Conservation (phyloP, 2,113 vertebrate genomes). For the Pelecanoides urinatrix region DNA sequence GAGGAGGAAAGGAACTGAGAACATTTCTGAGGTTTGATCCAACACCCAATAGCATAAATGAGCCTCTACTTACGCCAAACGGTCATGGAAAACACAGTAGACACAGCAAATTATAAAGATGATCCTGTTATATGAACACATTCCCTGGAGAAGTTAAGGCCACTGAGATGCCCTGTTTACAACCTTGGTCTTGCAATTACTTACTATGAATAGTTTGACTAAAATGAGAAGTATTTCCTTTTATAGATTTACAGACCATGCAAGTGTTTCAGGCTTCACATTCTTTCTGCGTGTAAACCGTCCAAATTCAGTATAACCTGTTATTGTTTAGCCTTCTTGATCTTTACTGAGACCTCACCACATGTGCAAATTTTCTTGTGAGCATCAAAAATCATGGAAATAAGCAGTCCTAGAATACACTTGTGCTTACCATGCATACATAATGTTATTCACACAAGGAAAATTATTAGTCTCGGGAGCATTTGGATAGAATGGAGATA, state of each 20-base stretch:
- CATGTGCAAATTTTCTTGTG: not conserved
- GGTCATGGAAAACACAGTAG: not conserved
- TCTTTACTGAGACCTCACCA: not conserved
- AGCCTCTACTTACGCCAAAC: not conserved
- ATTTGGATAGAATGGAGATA: not conserved
- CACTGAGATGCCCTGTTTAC: not conserved
- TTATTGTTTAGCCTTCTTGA: not conserved
- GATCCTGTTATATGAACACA: not conserved
- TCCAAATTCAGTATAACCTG: not conserved
- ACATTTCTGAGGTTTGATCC: not conserved
- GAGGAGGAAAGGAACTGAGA: not conserved
- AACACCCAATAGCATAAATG: not conserved
- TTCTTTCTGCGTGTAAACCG: not conserved
- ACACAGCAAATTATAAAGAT: not conserved
- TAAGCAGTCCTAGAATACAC: not conserved
- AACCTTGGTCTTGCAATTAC: not conserved
- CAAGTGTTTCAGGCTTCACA: not conserved
- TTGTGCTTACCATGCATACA: not conserved
- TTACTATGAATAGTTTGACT: not conserved
- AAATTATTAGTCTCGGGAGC: not conserved
- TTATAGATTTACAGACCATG: not conserved
- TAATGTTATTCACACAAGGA: not conserved
- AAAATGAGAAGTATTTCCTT: not conserved
- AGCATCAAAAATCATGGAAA: not conserved
- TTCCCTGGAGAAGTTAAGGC: not conserved